Conservation (phyloP, 2,888 invertebrate genomes). For the Celastrina argiolus region DNA sequence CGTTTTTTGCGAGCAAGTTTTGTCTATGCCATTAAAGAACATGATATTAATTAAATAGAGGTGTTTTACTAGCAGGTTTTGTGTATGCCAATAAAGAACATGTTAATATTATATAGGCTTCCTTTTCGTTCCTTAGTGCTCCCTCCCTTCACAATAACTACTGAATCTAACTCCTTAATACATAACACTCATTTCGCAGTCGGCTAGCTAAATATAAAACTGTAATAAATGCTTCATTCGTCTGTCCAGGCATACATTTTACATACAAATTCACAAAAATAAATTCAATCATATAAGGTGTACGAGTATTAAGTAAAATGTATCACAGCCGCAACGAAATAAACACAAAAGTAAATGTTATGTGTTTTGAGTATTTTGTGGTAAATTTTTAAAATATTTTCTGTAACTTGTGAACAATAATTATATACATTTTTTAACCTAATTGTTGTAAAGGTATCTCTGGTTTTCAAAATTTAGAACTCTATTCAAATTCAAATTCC, state of each 20-base stretch:
- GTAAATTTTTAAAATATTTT: neutral
- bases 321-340: conserved; percentile 18
- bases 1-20: too few species aligned
- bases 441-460: neutral
- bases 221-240: conserved; percentile 3
- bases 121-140: neutral
- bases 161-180: conserved; percentile 8
- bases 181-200: conserved; percentile 4
- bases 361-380: conserved; percentile 22
- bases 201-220: conserved; percentile 4
- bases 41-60: too few species aligned
- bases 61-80: too few species aligned
- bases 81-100: too few species aligned
- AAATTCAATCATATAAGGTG: neutral
- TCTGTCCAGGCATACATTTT: neutral
- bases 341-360: conserved; percentile 6
- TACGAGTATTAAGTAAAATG: neutral
- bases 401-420: neutral
- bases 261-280: conserved; percentile 6
- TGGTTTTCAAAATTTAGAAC: neutral
- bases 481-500: too few species aligned
- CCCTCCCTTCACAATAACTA: neutral
- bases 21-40: too few species aligned
- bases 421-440: neutral
- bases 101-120: too few species aligned